phyloP scores from a whole-genome alignment of 1,140 invertebrate species.

The Drosophila sechellia region DNA sequence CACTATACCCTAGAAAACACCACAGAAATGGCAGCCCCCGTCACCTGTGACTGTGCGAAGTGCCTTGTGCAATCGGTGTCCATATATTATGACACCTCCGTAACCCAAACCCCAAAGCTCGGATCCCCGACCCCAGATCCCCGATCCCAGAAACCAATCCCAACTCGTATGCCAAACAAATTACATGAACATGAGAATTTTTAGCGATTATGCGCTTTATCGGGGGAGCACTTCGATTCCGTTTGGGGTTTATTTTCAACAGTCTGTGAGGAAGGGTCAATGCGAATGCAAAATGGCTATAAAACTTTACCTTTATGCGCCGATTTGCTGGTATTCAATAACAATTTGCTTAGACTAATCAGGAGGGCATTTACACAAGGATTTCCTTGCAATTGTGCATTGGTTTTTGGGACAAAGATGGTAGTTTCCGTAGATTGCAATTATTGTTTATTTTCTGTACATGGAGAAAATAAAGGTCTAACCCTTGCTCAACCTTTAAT shows the following conservation, averaged over 20 bases:
- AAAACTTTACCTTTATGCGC: conserved; percentile 1
- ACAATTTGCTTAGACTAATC: conserved; percentile 12
- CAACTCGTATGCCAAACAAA: conserved; percentile 46
- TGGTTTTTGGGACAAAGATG: background rate
- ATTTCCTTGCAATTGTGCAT: background rate
- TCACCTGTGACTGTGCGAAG: conserved; percentile 35
- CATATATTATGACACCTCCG: conserved; percentile 53
- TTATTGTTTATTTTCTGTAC: background rate
- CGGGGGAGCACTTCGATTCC: conserved; percentile 33
- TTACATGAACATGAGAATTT: conserved; percentile 51
- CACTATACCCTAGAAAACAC: background rate
- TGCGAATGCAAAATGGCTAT: conserved; percentile 16
- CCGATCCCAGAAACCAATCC: conserved; percentile 14
- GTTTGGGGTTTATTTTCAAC: conserved; percentile 15
- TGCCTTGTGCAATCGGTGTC: conserved; percentile 41
- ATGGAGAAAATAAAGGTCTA: no score
- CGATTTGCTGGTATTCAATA: background rate
- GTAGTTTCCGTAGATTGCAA: background rate
- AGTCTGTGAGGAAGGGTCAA: conserved; percentile 19
- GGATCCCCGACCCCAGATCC: background rate
- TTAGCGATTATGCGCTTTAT: conserved; percentile 47
- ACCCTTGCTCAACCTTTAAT: background rate
- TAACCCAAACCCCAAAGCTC: no score
- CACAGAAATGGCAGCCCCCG: background rate
- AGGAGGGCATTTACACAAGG: background rate